A percentile compares a stretch with the other conserved stretches of the same genome.
phyloP scores from a whole-genome alignment of 2,113 vertebrate genomes.

The Centrocercus urophasianus region DNA sequence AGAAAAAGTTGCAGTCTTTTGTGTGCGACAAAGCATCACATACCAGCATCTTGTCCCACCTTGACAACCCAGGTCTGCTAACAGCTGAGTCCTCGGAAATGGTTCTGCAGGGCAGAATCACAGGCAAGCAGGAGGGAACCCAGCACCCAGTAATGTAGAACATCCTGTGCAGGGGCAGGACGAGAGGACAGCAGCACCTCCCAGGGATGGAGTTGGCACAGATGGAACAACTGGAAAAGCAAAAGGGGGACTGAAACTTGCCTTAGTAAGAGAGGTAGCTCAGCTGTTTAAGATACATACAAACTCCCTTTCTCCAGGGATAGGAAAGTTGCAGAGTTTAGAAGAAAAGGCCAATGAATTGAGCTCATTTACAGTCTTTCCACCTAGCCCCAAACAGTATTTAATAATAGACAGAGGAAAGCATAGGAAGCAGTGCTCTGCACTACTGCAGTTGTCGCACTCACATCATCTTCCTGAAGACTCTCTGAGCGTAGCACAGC shows the following conservation, averaged over 20 bases:
- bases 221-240: fast-evolving
- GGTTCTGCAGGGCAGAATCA: not conserved
- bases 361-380: not conserved
- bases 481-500: not conserved
- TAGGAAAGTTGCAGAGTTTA: not conserved
- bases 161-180: fast-evolving
- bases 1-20: not conserved
- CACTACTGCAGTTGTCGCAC: fast-evolving
- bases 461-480: not conserved
- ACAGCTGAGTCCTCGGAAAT: fast-evolving
- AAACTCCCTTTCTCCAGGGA: not conserved
- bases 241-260: fast-evolving
- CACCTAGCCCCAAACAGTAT: fast-evolving
- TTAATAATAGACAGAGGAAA: not conserved
- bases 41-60: fast-evolving
- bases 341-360: not conserved
- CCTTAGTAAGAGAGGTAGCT: not conserved
- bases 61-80: fast-evolving
- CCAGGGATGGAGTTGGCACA: not conserved
- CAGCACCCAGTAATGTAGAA: fast-evolving
- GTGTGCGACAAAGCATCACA: fast-evolving
- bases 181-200: not conserved
- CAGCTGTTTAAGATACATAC: not conserved
- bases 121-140: not conserved
- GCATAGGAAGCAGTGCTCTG: not conserved